phyloP scores from a whole-genome alignment of 23 tunicate genomes.

The Trididemnum clinides region DNA sequence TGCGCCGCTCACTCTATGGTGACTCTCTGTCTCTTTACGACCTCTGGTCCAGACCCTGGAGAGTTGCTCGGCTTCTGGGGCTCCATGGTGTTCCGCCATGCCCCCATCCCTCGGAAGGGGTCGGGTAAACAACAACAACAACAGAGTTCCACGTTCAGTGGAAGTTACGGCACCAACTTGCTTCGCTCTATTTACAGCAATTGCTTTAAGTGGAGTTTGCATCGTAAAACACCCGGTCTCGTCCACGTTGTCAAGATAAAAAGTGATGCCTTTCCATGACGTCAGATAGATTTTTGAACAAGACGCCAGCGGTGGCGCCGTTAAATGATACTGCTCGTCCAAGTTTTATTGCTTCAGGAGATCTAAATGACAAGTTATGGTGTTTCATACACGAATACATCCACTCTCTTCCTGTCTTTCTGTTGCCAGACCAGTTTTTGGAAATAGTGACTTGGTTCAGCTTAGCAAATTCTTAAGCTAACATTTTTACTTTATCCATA shows the following conservation, averaged over 20 bases:
- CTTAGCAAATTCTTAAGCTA: slow-evolving; percentile 2
- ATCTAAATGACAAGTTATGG: too few relatives aligned
- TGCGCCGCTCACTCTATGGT: too few relatives aligned
- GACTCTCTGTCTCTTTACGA: too few relatives aligned
- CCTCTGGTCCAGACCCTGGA: too few relatives aligned
- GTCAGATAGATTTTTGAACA: neutral
- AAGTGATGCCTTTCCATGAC: slow-evolving; percentile 1
- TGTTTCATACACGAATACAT: too few relatives aligned
- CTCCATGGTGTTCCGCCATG: too few relatives aligned
- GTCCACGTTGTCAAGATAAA: slow-evolving; percentile 38
- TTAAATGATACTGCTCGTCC: slow-evolving; percentile 35
- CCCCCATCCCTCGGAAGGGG: too few relatives aligned
- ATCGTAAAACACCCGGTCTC: slow-evolving; percentile 25
- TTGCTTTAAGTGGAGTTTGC: slow-evolving; percentile 14
- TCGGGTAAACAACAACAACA: too few relatives aligned
- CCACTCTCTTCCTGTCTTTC: too few relatives aligned
- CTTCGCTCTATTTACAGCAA: slow-evolving; percentile 26
- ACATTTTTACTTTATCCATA: neutral
- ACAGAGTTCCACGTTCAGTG: slow-evolving; percentile 13
- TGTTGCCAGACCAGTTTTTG: slow-evolving; percentile 13
- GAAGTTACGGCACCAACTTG: slow-evolving; percentile 36
- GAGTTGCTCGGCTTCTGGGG: too few relatives aligned
- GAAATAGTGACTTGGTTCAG: slow-evolving; percentile 8
- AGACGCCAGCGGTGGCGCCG: neutral
- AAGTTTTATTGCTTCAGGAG: neutral